These are phyloP conservation scores for Heliconius erato DNA, from an alignment of 2,888 invertebrate species.

Conservation along the genomic window DNA sequence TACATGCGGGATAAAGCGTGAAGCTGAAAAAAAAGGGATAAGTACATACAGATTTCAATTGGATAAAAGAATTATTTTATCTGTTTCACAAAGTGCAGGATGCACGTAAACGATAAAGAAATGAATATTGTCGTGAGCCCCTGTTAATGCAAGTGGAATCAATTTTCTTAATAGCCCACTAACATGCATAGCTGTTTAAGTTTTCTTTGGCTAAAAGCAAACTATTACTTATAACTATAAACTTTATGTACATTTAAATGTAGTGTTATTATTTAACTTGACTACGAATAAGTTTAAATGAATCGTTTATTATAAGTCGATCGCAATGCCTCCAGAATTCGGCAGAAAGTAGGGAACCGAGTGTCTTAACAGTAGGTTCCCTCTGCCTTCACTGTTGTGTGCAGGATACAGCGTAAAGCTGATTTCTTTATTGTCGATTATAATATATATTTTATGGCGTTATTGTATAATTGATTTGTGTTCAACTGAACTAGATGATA, in stretches of 20 bases:
- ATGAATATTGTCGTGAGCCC: constrained; percentile 11
- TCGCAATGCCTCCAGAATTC: too few relatives aligned
- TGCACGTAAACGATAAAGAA: neutral
- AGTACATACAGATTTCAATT: neutral
- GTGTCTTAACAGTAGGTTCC: too few relatives aligned
- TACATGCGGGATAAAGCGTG: too few relatives aligned
- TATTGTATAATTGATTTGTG: too few relatives aligned
- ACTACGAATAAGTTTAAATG: neutral
- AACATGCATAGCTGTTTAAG: constrained; percentile 30
- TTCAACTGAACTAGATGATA: too few relatives aligned
- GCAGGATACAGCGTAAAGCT: too few relatives aligned
- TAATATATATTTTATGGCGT: too few relatives aligned
- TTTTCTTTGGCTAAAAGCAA: constrained; percentile 1
- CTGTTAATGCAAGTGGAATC: constrained; percentile 22
- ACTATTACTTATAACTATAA: constrained; percentile 2
- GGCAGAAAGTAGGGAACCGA: too few relatives aligned
- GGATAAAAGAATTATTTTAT: neutral
- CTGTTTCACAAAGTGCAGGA: neutral
- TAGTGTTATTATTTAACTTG: neutral
- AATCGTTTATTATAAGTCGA: too few relatives aligned
- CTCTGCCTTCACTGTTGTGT: too few relatives aligned
- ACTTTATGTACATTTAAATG: neutral
- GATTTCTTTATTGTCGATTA: too few relatives aligned
- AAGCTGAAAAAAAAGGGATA: too few relatives aligned
- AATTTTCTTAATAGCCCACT: constrained; percentile 24